Evolutionary conservation across 1,140 invertebrate genomes (phyloP).

Genomic region (Ephestia elutella): DNA sequence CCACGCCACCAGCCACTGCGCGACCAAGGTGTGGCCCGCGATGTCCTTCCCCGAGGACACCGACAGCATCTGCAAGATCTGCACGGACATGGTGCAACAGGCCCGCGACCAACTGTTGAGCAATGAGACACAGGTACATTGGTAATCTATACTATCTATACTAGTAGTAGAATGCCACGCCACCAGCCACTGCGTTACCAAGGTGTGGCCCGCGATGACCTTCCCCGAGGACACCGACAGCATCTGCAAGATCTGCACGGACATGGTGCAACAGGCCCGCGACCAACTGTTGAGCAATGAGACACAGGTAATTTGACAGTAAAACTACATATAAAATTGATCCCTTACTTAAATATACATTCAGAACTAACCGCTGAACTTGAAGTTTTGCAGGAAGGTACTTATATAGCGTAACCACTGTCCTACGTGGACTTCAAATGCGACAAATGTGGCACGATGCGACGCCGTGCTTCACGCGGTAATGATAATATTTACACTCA

Average conservation of each 20-base stretch:
- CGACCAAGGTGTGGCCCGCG: slow-evolving; percentile 86
- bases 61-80: slow-evolving; percentile 88
- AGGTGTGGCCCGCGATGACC: slow-evolving; percentile 84
- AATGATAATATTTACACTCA: too few species aligned
- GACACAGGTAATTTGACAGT: slow-evolving; percentile 83
- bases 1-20: slow-evolving; percentile 86
- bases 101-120: slow-evolving; percentile 90
- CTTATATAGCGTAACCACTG: too few species aligned
- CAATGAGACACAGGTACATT: slow-evolving; percentile 90
- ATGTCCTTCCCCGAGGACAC: slow-evolving; percentile 81
- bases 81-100: slow-evolving; percentile 91
- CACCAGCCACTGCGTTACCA: slow-evolving; percentile 86
- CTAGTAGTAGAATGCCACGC: slow-evolving; percentile 87
- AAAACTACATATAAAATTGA: too few species aligned
- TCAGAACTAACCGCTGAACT: too few species aligned
- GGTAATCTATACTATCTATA: too few species aligned
- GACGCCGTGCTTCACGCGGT: too few species aligned
- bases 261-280: slow-evolving; percentile 91
- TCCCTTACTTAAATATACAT: too few species aligned
- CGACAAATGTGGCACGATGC: too few species aligned
- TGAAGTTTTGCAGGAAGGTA: too few species aligned
- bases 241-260: slow-evolving; percentile 88
- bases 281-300: slow-evolving; percentile 91
- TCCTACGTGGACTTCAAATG: too few species aligned
- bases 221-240: slow-evolving; percentile 84